Percentiles rank a stretch among this genome's conserved stretches.
Conservation (phyloP, 2,888 invertebrate species). For the Pomacea canaliculata region DNA sequence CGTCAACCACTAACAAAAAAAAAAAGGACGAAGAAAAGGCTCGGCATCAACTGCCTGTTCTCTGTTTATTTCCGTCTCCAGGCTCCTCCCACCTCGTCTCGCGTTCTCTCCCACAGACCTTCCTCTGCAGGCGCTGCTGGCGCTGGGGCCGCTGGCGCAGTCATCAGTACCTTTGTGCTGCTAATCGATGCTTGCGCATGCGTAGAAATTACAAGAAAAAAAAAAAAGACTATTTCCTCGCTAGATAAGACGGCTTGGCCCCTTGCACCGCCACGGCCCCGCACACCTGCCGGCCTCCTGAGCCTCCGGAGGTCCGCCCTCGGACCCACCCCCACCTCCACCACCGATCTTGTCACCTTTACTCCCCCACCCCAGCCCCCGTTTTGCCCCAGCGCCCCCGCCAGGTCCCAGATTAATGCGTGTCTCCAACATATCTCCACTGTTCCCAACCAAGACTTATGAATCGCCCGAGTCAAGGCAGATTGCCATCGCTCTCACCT, state of each 20-base stretch:
- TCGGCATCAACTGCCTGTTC: neutral
- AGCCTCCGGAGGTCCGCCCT: neutral
- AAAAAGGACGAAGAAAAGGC: neutral
- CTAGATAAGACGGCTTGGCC: neutral
- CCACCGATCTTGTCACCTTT: too few relatives aligned
- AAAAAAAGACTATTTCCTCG: too few relatives aligned
- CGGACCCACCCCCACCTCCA: too few relatives aligned
- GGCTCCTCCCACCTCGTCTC: neutral
- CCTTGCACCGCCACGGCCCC: neutral
- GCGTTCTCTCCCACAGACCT: neutral
- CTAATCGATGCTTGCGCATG: slow-evolving; percentile 9
- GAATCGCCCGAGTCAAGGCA: too few relatives aligned
- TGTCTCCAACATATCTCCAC: too few relatives aligned
- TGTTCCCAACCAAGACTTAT: too few relatives aligned
- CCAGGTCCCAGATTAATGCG: too few relatives aligned
- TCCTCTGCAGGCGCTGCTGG: too few relatives aligned
- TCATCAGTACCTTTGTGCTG: neutral
- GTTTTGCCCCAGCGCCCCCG: too few relatives aligned
- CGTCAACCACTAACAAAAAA: neutral
- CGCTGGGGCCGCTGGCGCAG: neutral
- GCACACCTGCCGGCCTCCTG: neutral
- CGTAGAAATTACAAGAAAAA: neutral
- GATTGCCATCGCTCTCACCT: too few relatives aligned
- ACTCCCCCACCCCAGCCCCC: too few relatives aligned
- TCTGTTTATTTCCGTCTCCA: neutral